A percentile compares a stretch with the other conserved stretches of the same genome.
These are phyloP conservation scores for Sitodiplosis mosellana DNA, from an alignment of 1,140 invertebrate species.

Conservation along the genomic window DNA sequence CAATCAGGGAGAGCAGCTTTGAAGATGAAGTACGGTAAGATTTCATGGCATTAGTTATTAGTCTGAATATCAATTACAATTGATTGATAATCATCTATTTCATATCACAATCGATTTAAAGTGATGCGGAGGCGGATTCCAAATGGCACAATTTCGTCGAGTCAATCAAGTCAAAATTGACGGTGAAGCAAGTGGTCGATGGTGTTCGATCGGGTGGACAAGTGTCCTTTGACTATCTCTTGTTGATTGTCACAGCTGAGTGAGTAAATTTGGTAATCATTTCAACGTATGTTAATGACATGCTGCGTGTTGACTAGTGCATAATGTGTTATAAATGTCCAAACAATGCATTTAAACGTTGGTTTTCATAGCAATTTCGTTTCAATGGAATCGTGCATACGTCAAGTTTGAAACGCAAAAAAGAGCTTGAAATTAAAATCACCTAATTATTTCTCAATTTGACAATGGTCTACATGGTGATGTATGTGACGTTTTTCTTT, in stretches of 20 bases:
- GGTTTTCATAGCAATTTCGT: too few species aligned
- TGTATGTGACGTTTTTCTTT: conserved; percentile 1
- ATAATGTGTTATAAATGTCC: too few species aligned
- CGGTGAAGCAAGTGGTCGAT: conserved; percentile 70
- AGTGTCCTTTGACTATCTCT: conserved; percentile 65
- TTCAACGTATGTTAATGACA: too few species aligned
- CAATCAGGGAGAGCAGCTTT: conserved; percentile 19
- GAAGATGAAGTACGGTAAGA: conserved; percentile 26
- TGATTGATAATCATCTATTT: too few species aligned
- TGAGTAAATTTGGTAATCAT: conserved; percentile 36
- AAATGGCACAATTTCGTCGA: conserved; percentile 48
- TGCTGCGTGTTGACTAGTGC: too few species aligned
- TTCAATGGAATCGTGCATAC: too few species aligned
- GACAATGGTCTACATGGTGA: too few species aligned
- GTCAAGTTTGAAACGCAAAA: too few species aligned
- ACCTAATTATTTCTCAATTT: too few species aligned
- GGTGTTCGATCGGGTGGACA: conserved; percentile 55
- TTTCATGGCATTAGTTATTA: not conserved
- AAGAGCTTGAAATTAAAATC: too few species aligned
- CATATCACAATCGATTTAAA: not conserved
- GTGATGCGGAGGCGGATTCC: conserved; percentile 27
- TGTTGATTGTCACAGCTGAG: conserved; percentile 61
- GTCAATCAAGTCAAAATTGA: conserved; percentile 57
- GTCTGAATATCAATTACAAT: too few species aligned
- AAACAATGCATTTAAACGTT: too few species aligned